A percentile compares a stretch with the other conserved stretches of the same genome.
Evolutionary conservation across 2,888 invertebrate genomes (phyloP).

Genomic region (Xestia ashworthii): DNA sequence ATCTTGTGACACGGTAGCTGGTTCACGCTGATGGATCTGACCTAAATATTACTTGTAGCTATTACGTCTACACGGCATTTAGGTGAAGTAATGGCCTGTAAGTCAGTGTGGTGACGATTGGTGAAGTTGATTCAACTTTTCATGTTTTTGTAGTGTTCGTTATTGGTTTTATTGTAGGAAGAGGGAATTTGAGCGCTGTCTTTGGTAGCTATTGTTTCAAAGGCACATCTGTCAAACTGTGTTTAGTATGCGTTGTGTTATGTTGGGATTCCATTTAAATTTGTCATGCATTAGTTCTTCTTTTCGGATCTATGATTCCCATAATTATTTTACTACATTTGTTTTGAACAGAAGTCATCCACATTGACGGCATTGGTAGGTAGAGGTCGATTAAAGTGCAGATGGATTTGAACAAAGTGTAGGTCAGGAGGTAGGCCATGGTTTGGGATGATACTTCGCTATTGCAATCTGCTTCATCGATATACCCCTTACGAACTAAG

Average conservation of each 20-base stretch:
- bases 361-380: too few relatives aligned
- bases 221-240: neutral
- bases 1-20: conserved; percentile 58
- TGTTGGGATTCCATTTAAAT: neutral
- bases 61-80: conserved; percentile 47
- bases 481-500: too few relatives aligned
- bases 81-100: conserved; percentile 35
- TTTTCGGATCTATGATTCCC: too few relatives aligned
- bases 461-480: too few relatives aligned
- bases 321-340: too few relatives aligned
- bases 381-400: too few relatives aligned
- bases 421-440: too few relatives aligned
- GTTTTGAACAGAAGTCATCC: too few relatives aligned
- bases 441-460: too few relatives aligned
- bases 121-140: neutral
- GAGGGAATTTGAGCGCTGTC: neutral
- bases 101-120: neutral
- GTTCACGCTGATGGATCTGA: conserved; percentile 64
- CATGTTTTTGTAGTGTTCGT: neutral
- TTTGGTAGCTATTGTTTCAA: neutral
- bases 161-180: neutral
- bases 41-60: conserved; percentile 63
- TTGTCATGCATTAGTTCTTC: too few relatives aligned
- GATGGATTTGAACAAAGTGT: too few relatives aligned
- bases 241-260: neutral